phyloP scores from a whole-genome alignment of 1,140 invertebrate genomes.

The Atta texana region DNA sequence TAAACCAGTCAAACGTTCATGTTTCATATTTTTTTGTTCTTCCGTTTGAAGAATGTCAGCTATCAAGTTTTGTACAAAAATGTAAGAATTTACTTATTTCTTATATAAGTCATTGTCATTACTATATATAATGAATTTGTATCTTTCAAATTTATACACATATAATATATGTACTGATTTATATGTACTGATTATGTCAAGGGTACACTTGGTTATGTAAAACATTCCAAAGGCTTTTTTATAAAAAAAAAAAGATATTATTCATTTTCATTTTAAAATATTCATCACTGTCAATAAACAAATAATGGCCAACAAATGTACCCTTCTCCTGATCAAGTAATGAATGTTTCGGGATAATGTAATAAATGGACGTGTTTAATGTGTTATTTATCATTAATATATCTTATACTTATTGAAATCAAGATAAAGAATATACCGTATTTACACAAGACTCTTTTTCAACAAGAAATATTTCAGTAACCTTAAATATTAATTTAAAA shows the following conservation, averaged over 20 bases:
- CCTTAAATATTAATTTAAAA: not conserved
- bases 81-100: slow-evolving; percentile 21
- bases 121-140: slow-evolving; percentile 54
- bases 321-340: slow-evolving; percentile 26
- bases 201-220: not conserved
- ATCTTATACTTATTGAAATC: not conserved
- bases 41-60: slow-evolving; percentile 30
- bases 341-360: slow-evolving; percentile 47
- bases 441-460: not conserved
- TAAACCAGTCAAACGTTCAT: slow-evolving; percentile 66
- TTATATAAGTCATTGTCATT: slow-evolving; percentile 1
- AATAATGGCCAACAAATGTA: slow-evolving; percentile 33
- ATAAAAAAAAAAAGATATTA: not conserved
- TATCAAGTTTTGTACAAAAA: slow-evolving; percentile 64
- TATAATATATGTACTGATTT: too few species aligned
- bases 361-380: slow-evolving; percentile 44
- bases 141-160: slow-evolving; percentile 53
- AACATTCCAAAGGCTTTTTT: slow-evolving; percentile 42
- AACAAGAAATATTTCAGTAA: not conserved
- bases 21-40: slow-evolving; percentile 56
- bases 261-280: slow-evolving; percentile 10
- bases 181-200: slow-evolving; percentile 43
- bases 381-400: slow-evolving; percentile 29
- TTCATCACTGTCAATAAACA: slow-evolving; percentile 38
- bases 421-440: not conserved